phyloP scores from a whole-genome alignment of 2,113 vertebrate species.

The Chlorodrepanis virens region DNA sequence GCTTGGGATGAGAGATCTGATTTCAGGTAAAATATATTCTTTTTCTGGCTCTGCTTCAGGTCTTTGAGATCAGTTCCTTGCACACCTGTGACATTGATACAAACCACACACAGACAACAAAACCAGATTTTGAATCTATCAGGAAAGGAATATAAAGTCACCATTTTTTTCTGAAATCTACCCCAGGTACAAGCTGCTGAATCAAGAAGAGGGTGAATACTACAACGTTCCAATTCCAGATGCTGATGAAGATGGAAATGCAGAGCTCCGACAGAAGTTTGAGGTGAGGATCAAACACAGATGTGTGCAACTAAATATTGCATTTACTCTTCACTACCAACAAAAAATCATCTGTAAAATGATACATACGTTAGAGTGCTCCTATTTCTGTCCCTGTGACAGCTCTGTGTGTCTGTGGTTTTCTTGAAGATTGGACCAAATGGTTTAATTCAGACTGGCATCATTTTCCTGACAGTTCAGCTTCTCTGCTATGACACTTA shows the following conservation, averaged over 20 bases:
- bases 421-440: neutral
- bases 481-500: neutral
- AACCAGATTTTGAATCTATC: neutral
- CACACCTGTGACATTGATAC: no score
- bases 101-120: neutral
- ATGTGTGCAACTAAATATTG: neutral
- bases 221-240: slow-evolving; percentile 96
- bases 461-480: neutral
- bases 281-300: slow-evolving; percentile 80
- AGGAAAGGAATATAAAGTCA: neutral
- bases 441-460: neutral
- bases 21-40: neutral
- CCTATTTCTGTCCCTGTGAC: neutral
- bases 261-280: slow-evolving; percentile 93
- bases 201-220: slow-evolving; percentile 95
- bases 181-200: slow-evolving; percentile 92
- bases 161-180: neutral
- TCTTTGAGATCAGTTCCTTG: neutral
- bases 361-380: neutral
- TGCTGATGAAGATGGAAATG: slow-evolving; percentile 86
- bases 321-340: neutral
- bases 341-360: neutral
- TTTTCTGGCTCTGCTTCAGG: neutral
- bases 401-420: neutral
- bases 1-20: neutral